These are phyloP conservation scores for Scaptomyza parva DNA, from an alignment of 2,888 invertebrate genomes.

Conservation along the genomic window DNA sequence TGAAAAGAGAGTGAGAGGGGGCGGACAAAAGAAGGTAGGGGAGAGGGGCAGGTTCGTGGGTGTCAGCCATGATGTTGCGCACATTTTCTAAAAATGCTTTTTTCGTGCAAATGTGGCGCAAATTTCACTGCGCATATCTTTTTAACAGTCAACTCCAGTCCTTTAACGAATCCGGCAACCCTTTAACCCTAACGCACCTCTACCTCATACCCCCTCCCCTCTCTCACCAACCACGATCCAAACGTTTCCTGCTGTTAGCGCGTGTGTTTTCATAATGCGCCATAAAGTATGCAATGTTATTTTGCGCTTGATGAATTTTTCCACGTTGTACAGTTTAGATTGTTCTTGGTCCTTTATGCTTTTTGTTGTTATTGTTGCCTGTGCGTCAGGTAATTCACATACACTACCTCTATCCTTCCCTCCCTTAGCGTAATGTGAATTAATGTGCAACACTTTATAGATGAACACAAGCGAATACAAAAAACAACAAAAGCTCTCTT, in stretches of 20 bases:
- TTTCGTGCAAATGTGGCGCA: slow-evolving; percentile 72
- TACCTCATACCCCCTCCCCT: background rate
- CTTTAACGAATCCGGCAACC: background rate
- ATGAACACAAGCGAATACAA: background rate
- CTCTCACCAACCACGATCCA: background rate
- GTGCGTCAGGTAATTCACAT: slow-evolving; percentile 32
- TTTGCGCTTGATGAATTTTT: slow-evolving; percentile 80
- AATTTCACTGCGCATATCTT: slow-evolving; percentile 45
- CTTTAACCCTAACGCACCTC: background rate
- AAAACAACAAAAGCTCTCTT: too few relatives aligned
- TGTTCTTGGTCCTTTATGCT: slow-evolving; percentile 22
- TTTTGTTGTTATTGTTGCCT: slow-evolving; percentile 8
- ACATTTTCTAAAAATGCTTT: slow-evolving; percentile 74
- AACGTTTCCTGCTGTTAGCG: slow-evolving; percentile 10
- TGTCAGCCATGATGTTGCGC: slow-evolving; percentile 60
- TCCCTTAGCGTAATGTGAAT: slow-evolving; percentile 57
- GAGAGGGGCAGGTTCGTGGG: background rate
- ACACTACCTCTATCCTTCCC: slow-evolving; percentile 29
- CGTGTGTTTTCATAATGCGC: slow-evolving; percentile 79
- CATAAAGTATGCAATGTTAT: slow-evolving; percentile 80
- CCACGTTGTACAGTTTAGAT: slow-evolving; percentile 64
- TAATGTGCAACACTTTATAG: slow-evolving; percentile 46
- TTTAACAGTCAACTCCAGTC: slow-evolving; percentile 6
- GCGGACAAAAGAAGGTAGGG: too few relatives aligned
- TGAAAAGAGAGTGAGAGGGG: too few relatives aligned